Base-by-base conservation (phyloP, 2,888 invertebrate genomes). In the Ecliptopera silaceata region DNA sequence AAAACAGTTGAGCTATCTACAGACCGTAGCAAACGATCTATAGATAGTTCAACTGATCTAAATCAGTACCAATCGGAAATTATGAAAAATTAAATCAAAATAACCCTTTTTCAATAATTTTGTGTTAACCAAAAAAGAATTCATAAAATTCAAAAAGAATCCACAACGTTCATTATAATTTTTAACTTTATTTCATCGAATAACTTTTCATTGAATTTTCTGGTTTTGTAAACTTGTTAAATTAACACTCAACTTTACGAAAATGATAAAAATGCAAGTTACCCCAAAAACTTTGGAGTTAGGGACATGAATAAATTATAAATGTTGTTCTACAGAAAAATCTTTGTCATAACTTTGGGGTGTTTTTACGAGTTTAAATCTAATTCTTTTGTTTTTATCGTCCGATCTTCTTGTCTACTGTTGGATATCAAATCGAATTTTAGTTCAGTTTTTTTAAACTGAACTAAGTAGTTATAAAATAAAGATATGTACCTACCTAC, bases 231-330 rank as follows among this genome's bases (percentile, higher is more conserved):
- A 64, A 61, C 57, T 61, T 54, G 39, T 44, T 26, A 66, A 66
- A 66, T 66, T 64, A 63, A 56, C 65, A 62, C 60, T 39, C 46
- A 58, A 64, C 55, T 63, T 63, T 61, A 57, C 20, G 42, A 22
- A n/a, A 62, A 61, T 61, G 62, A 61, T 63, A 66, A 64, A 63
- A 66, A 66, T 64, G 64, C 61, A 64, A 53, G 58, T 54, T 59
- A 64, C 46, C 52, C 66, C 61, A 42, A 66, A 64, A 64, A 32
- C 63, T 66, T 39, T 47, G 15, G 52, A 50, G 48, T 61, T 65
- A 26, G 63, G 68, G 66, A 65, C 64, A 78, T 79, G 79, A 78
- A 79, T 79, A 77, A 79, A 78, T 79, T 78, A 77, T 69, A 60
- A 72, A 69, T 58, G 66, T 75, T 65, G 58, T 61, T 59, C 57